These are phyloP conservation scores for Melinaea menophilus DNA, from an alignment of 2,888 invertebrate genomes.

Conservation along the genomic window DNA sequence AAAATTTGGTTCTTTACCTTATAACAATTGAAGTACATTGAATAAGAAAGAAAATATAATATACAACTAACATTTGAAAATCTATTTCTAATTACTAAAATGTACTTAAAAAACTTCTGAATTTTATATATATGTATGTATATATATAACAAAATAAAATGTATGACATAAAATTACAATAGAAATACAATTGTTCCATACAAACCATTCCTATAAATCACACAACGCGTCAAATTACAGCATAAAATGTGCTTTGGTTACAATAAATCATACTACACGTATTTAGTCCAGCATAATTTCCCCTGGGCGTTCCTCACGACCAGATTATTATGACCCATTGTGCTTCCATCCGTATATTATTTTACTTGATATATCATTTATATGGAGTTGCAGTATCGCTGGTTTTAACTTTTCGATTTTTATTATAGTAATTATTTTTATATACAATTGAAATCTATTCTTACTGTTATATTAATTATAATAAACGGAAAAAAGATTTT, in stretches of 20 bases:
- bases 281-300: conserved; percentile 48
- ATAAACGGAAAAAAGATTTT: too few relatives aligned
- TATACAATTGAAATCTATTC: not conserved
- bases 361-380: conserved; percentile 13
- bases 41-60: too few relatives aligned
- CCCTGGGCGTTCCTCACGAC: conserved; percentile 35
- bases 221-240: conserved; percentile 27
- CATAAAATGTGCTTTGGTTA: conserved; percentile 30
- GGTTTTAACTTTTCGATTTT: conserved; percentile 8
- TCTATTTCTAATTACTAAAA: too few relatives aligned
- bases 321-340: conserved; percentile 27
- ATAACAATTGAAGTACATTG: too few relatives aligned
- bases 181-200: not conserved
- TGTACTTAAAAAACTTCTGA: too few relatives aligned
- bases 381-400: conserved; percentile 18
- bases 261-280: conserved; percentile 44
- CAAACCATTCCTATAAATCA: conserved; percentile 20
- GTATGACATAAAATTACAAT: not conserved
- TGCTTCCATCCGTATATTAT: conserved; percentile 18
- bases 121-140: too few relatives aligned
- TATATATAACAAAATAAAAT: not conserved
- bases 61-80: too few relatives aligned
- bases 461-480: not conserved
- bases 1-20: too few relatives aligned
- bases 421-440: not conserved